Evolutionary conservation across 2,797 vertebrate species (phyloP), one percentile per base, ranked within the genome.

Genomic region (Anguilla anguilla): DNA sequence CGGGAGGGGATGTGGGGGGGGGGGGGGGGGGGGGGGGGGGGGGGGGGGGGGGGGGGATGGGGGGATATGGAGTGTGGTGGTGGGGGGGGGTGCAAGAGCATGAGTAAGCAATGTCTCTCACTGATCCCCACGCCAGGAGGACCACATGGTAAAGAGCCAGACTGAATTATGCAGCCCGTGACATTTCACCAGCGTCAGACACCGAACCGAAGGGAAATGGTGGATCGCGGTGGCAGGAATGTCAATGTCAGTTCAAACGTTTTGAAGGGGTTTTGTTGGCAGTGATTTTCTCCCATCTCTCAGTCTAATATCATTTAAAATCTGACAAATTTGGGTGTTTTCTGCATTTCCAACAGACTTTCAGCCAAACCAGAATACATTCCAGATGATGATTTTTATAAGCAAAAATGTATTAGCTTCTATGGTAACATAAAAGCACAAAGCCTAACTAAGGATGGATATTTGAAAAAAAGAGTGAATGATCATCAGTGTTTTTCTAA

Each of bases 131-230:
- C 9, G 46, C 79, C 79, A 82, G 79, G 79, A 49, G 46, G 17
- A 19, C 74, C 74, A 46, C 31, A 79, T 43, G 74, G 74, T 79
- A 46, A 82, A 82, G 79, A 82, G 79, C 25, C 79, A n/a, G 22
- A 22, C 46, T 49, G 39, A 49, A 51, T 51, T 82, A 82, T 82
- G 79, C 79, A 46, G 22, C 79, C 79, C 25, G 43, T 82, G 79
- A 82, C 79, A 82, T 82, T 82, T 82, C 46, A 19, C 46, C 22
- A 10, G 9, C 43, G 17, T 49, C 19, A 19, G 22, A 9, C 74
- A 19, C 4, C 2, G 7, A 25, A 46, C 79, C 25, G 46, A 9
- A 1, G 43, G 19, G 43, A 22, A 51, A 25, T 82, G 1, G 25
- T 3, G 9, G 46, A 46, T 81, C 13, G 79, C 15, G 22, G 11